Base-by-base conservation (phyloP, 2,797 vertebrate species). In the Chrosomus eos region DNA sequence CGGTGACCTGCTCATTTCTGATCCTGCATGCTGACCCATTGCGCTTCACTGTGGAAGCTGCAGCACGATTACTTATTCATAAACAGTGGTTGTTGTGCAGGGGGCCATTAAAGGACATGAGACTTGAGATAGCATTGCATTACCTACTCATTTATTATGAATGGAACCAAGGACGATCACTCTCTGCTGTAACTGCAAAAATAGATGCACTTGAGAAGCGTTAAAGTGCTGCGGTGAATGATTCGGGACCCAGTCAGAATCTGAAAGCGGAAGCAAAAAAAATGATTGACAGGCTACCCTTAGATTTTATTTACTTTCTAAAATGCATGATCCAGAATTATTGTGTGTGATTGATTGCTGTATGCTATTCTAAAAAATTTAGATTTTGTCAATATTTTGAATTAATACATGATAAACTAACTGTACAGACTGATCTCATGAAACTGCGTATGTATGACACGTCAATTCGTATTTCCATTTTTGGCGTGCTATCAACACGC, bases 1-100 rank as follows among this genome's bases (percentile, higher is more conserved):
- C 45, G 2, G 16, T 80, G 64, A 67, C 64, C 64, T 7, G 8
- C 2, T 48, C 14, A 16, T 45, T 14, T 45, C 14, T 55, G 48
- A 82, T 28, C 38, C 19, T 7, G 21, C 53, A 19, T 66, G 40
- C 71, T 33, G 58, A 51, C 82, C 82, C 62, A 16, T 0, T 10
- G 73, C 26, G 53, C 71, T 75, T 40, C 51, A 38, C 53, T 62
- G 66, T 55, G 21, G 60, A 86, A 16, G 84, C 82, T 81, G 76
- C 84, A 80, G 43, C 87, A 53, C 8, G 38, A 88, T 90, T 48
- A 88, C 73, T 88, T 83, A 88, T 90, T 90, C 80, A 88, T 88
- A 66, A 70, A 45, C 33, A 40, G 48, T 70, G 67, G 48, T 77
- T 86, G 87, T 87, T 88, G 85, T 84, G 80, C 70, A 87, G 85